phyloP scores from a whole-genome alignment of 1,140 invertebrate genomes.

The Chironomus striatipennis region DNA sequence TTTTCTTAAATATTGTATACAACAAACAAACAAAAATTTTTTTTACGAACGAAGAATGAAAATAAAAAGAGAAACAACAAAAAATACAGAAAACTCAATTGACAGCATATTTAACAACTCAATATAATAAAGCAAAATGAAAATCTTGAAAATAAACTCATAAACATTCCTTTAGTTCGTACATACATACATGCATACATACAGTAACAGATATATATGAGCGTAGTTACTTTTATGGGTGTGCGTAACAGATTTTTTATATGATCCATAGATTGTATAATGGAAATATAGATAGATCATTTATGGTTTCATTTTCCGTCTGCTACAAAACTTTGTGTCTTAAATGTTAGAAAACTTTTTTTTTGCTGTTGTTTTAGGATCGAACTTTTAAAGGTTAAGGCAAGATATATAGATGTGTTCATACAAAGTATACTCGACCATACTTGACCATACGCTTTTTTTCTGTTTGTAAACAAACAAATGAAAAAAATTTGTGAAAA shows the following conservation, averaged over 20 bases:
- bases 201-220: background rate
- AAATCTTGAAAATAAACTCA: slow-evolving; percentile 23
- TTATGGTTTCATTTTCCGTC: too few species aligned
- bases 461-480: too few species aligned
- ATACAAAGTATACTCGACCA: too few species aligned
- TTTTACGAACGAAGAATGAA: slow-evolving; percentile 16
- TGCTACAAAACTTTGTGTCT: too few species aligned
- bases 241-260: slow-evolving; percentile 16
- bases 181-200: background rate
- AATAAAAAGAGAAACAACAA: slow-evolving; percentile 22
- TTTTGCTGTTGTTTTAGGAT: too few species aligned
- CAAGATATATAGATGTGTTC: too few species aligned
- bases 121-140: slow-evolving; percentile 22
- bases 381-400: too few species aligned
- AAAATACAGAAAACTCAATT: slow-evolving; percentile 22
- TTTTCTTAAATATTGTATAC: background rate
- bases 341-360: too few species aligned
- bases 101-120: slow-evolving; percentile 23
- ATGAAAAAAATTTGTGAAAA: too few species aligned
- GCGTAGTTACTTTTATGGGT: background rate
- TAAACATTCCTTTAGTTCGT: slow-evolving; percentile 19
- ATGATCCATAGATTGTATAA: too few species aligned
- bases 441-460: too few species aligned
- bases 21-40: slow-evolving; percentile 20
- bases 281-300: too few species aligned